Conservation (phyloP, 2,797 vertebrate species). For the Mus minutoides region DNA sequence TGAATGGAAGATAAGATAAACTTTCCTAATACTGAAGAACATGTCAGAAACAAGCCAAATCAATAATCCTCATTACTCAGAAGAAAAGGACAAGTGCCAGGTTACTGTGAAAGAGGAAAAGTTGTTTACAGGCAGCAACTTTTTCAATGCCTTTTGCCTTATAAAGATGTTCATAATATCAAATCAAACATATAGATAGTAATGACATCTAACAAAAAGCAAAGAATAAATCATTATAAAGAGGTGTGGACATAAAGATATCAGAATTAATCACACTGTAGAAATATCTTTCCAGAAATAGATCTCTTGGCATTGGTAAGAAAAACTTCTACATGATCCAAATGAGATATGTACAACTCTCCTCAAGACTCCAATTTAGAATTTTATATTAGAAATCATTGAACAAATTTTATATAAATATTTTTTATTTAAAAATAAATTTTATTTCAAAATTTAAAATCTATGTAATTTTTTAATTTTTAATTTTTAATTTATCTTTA, state of each 20-base stretch:
- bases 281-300: neutral
- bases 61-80: constrained; percentile 57
- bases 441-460: neutral
- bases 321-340: constrained; percentile 16
- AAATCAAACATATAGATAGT: neutral
- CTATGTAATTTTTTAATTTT: neutral
- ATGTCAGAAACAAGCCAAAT: constrained; percentile 59
- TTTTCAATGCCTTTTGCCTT: constrained; percentile 45
- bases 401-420: neutral
- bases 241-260: neutral
- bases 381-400: neutral
- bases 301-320: neutral
- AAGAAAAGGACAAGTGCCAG: neutral
- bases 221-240: constrained; percentile 36
- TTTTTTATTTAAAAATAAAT: neutral
- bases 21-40: neutral
- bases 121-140: neutral
- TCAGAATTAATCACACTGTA: constrained; percentile 10
- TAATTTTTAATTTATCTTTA: neutral
- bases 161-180: neutral
- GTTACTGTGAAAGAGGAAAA: constrained; percentile 35
- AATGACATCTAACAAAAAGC: neutral
- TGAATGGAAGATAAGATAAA: constrained; percentile 57
- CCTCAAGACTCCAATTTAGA: constrained; percentile 4
- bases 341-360: neutral